phyloP scores from a whole-genome alignment of 37 sponge, comb jelly and placozoan genomes.

The Aplysina aerophoba region DNA sequence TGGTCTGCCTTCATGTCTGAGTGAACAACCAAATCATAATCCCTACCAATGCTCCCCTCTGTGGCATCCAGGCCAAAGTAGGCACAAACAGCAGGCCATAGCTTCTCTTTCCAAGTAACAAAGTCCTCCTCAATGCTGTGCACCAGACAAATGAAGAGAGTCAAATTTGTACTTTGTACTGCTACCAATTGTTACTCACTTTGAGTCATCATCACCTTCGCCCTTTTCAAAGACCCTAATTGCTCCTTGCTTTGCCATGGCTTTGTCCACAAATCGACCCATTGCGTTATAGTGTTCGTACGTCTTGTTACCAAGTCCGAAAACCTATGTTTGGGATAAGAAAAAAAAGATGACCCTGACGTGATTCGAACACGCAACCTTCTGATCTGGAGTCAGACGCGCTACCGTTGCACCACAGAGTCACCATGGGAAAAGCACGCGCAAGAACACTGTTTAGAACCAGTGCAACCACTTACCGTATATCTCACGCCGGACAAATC shows the following conservation, averaged over 20 bases:
- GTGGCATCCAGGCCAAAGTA: constrained; percentile 74
- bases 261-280: constrained; percentile 81
- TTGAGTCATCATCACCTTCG: constrained; percentile 97
- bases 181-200: constrained; percentile 51
- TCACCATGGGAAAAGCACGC: constrained; percentile 10
- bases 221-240: constrained; percentile 74
- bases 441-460: background rate
- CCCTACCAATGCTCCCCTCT: constrained; percentile 42
- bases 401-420: constrained; percentile 88
- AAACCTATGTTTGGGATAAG: constrained; percentile 49
- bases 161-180: background rate
- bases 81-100: constrained; percentile 84
- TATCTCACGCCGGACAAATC: constrained; percentile 60
- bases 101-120: constrained; percentile 91
- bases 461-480: constrained; percentile 34
- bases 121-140: constrained; percentile 96
- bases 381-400: constrained; percentile 93
- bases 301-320: constrained; percentile 98
- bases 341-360: constrained; percentile 71
- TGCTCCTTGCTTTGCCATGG: constrained; percentile 77
- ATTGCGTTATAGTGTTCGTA: constrained; percentile 97
- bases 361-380: constrained; percentile 87
- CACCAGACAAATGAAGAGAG: background rate
- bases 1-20: constrained; percentile 51
- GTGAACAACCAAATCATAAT: constrained; percentile 69